Evolutionary conservation across 2,797 vertebrate genomes (phyloP), one percentile per base, ranked within the genome.

Genomic region (Aldrovandia affinis): DNA sequence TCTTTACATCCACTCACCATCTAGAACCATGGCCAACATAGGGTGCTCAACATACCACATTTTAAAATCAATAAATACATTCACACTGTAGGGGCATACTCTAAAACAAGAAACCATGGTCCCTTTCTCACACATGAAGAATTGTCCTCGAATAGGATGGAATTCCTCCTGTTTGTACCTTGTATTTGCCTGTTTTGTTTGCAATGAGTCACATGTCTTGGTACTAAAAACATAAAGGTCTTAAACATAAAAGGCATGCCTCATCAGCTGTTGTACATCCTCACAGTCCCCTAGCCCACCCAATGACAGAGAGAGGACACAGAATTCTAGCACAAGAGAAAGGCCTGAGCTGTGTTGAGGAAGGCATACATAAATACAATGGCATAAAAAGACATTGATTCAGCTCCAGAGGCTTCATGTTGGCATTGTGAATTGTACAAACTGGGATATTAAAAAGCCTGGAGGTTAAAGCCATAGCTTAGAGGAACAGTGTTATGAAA

Each of bases 361-460:
- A 42, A 77, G 61, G 30, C 8, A 28, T 22, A 0, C 42, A 50
- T 44, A 57, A 61, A 78, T 65, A 42, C 36, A 18, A n/a, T 42
- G 28, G 63, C 68, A 52, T n/a, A 30, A 82, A 47, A 28, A 57
- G 55, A 57, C 55, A 70, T 9, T 39, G 65, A 63, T 30, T 78
- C 42, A 63, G 82, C n/a, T 65, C 82, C 55, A 9, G 57, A 61
- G 73, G 82, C 39, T 2, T 18, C 14, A 39, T 39, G n/a, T 50
- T 63, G n/a, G 75, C 18, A 33, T 42, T 63, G 75, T 3, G 10
- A 15, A 39, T 57, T 25, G 73, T 33, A 78, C 8, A 57, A 78
- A 73, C 55, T 12, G 73, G 75, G 73, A 78, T 83, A 78, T 83
- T 83, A 78, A 83, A 78, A 61, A 25, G 70, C 82, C 82, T 78